A percentile compares a stretch with the other conserved stretches of the same genome.
phyloP scores from a whole-genome alignment of 2,797 vertebrate species.

The Fratercula arctica region DNA sequence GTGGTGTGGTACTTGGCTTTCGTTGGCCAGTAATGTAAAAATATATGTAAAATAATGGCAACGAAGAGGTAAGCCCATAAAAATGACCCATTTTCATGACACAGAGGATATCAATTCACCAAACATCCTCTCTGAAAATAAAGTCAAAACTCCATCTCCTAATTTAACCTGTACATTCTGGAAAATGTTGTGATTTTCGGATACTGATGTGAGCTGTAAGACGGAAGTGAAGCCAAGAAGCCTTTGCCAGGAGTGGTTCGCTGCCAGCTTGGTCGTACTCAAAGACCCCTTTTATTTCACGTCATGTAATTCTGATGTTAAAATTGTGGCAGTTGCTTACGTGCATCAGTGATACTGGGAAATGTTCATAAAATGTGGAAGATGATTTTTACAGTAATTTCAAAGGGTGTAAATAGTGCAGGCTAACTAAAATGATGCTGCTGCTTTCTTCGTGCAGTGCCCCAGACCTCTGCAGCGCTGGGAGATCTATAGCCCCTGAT shows the following conservation, averaged over 20 bases:
- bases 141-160: not conserved
- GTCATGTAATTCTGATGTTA: not conserved
- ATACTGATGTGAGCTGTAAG: not conserved
- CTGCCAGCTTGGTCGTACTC: not conserved
- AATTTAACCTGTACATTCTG: not conserved
- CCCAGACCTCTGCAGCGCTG: not conserved
- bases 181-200: not conserved
- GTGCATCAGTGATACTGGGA: not conserved
- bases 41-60: not conserved
- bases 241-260: not conserved
- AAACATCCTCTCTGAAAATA: not conserved
- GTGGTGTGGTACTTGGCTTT: not conserved
- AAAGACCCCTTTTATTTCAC: not conserved
- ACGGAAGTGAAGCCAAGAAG: not conserved
- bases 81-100: not conserved
- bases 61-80: not conserved
- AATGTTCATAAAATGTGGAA: not conserved
- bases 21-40: not conserved
- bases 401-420: not conserved
- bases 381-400: not conserved
- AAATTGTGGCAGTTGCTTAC: not conserved
- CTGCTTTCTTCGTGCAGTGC: not conserved
- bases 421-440: not conserved
- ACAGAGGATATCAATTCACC: not conserved
- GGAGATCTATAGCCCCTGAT: accelerated